A percentile compares a stretch with the other conserved stretches of the same genome.
These are phyloP conservation scores for Holacanthella duospinosa DNA, from an alignment of 2,888 invertebrate genomes.

Conservation along the genomic window DNA sequence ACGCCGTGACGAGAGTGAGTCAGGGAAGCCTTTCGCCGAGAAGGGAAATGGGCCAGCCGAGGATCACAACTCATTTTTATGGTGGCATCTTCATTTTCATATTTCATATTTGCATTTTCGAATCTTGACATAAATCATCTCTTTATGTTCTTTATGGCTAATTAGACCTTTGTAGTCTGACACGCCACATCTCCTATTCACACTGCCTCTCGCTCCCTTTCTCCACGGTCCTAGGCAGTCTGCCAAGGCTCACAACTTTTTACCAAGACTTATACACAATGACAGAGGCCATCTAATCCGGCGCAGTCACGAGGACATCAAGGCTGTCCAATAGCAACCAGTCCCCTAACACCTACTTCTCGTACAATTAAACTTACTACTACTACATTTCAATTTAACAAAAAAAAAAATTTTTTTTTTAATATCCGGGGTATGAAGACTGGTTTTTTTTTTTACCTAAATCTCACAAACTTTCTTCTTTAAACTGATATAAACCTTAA, in stretches of 20 bases:
- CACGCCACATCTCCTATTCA: conserved; percentile 34
- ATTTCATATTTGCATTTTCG: conserved; percentile 37
- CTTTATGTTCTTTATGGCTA: conserved; percentile 33
- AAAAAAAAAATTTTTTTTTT: no score
- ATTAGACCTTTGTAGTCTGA: conserved; percentile 37
- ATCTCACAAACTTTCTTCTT: no score
- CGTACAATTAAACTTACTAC: no score
- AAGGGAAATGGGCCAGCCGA: conserved; percentile 31
- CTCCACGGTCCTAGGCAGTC: conserved; percentile 5
- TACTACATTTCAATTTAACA: no score
- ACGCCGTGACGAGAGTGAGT: conserved; percentile 22
- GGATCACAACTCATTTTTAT: conserved; percentile 35
- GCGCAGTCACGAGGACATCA: no score
- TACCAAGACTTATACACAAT: no score
- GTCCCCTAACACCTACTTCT: no score
- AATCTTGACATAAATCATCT: conserved; percentile 35
- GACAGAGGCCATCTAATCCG: no score
- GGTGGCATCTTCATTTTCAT: conserved; percentile 35
- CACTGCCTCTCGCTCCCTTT: conserved; percentile 13
- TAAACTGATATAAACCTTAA: not conserved
- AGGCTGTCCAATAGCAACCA: no score
- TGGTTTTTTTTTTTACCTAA: no score
- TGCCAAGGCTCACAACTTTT: conserved; percentile 9
- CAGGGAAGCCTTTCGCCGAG: conserved; percentile 18
- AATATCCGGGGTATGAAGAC: no score